phyloP scores from a whole-genome alignment of 2,888 invertebrate species.

The Melanostoma mellinum region DNA sequence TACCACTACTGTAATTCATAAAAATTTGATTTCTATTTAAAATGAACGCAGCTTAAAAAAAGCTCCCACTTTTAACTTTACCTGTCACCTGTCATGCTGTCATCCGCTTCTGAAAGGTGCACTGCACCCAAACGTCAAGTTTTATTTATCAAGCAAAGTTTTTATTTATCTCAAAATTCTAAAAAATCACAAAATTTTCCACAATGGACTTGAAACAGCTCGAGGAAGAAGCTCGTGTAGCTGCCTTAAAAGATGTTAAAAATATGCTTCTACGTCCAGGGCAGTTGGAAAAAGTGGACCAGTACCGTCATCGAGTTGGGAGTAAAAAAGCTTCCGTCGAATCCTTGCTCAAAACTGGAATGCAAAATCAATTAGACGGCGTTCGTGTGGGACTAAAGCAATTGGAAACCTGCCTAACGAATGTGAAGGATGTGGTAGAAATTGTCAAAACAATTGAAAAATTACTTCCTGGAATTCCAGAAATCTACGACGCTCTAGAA shows the following conservation, averaged over 20 bases:
- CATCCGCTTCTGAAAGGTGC: too few species aligned
- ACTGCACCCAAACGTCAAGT: too few species aligned
- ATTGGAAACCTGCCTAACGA: conserved; percentile 91
- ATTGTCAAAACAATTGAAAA: conserved; percentile 91
- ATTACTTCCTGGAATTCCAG: conserved; percentile 89
- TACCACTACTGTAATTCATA: too few species aligned
- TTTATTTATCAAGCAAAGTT: too few species aligned
- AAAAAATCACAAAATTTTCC: background rate
- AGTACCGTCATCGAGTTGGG: conserved; percentile 80
- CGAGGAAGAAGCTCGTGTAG: conserved; percentile 89
- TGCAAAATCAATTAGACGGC: conserved; percentile 98
- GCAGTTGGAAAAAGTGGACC: conserved; percentile 93
- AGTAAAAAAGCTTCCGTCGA: conserved; percentile 81
- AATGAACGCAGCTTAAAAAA: too few species aligned
- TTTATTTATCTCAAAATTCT: background rate
- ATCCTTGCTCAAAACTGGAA: conserved; percentile 93
- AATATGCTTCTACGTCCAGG: conserved; percentile 97
- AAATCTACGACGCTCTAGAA: conserved; percentile 90
- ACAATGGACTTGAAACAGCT: conserved; percentile 85
- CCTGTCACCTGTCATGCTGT: too few species aligned
- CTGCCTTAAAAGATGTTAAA: conserved; percentile 92
- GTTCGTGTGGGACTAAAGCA: conserved; percentile 96
- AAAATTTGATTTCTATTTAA: too few species aligned
- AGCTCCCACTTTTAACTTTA: too few species aligned
- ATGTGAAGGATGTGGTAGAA: conserved; percentile 88